Base-by-base conservation (phyloP, 2,797 vertebrate genomes). In the Chromis chromis region DNA sequence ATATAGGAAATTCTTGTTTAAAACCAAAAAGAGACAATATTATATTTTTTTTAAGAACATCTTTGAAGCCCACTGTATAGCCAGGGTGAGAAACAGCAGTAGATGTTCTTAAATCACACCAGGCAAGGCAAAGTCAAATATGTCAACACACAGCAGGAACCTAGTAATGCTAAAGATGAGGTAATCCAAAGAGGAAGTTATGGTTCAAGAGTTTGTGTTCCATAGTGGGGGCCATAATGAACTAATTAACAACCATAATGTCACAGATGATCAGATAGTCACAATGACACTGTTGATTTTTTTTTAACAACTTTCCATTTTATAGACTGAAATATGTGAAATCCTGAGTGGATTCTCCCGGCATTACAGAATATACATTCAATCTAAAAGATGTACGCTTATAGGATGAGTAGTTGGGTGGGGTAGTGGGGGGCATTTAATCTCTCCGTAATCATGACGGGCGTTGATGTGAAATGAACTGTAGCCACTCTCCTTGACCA, bases 401-500 rank as follows among this genome's bases (percentile, higher is more conserved):
- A 78, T 31, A 4, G 62, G 40, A 48, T 54, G 40, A 52, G 57
- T 36, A 36, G 10, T 36, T 36, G 33, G 57, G 49, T 44, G 24
- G 28, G 2, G 19, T 13, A 17, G 44, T 28, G 44, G 49, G 66
- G 68, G 50, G 55, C 59, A 56, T 86, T 87, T 93, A 88, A 91
- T 93, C 90, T 92, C 79, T 82, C 74, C 36, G 63, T 91, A 91
- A 92, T 91, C 87, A 89, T 90, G 89, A 85, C 66, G 67, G 72
- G 70, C 72, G 82, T 87, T 79, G 79, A 86, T 82, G 92, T 91
- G 91, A 93, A 93, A 91, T 94, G 91, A 94, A 93, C 89, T 94
- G 91, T 89, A 82, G 89, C 88, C 87, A 84, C 82, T 94, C 91
- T 92, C 92, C 92, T 94, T 94, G 93, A 94, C 94, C 92, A 94